Base-by-base conservation (phyloP, 2,797 vertebrate species). In the Enteromius paludinosus region DNA sequence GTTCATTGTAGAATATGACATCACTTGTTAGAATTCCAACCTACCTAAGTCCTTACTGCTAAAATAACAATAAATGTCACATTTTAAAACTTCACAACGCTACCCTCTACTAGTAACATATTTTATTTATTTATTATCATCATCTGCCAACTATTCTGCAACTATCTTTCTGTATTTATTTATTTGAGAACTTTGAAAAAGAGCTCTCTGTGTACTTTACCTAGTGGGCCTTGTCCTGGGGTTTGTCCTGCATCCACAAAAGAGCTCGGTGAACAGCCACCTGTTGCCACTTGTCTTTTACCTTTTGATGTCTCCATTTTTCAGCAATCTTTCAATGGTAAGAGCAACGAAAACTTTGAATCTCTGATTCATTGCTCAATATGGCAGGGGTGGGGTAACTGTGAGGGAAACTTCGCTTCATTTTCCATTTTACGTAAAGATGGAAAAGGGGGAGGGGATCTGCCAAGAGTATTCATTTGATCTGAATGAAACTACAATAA, bases 401-500 rank as follows among this genome's bases (percentile, higher is more conserved):
- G 59, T 45, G 20, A 75, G 52, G 20, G 45, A 80, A 77, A 81
- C 69, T 83, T 35, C 30, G 65, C 85, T 89, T 90, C 83, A 85
- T 90, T 92, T 92, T 91, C 88, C 87, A 88, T 88, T 91, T 89
- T 78, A 89, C 90, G 89, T 90, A 87, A 87, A 90, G 86, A 88
- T 86, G 90, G 88, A 90, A 90, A 92, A 82, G 43, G 38, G 81
- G 43, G 3, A 25, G 43, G 64, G 70, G 73, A 83, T 81, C 83
- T 86, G 90, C 89, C 91, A 92, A 82, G 82, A 75, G 70, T 83
- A 83, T 90, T 88, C 86, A 92, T 91, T 83, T 91, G 89, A 92
- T 93, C 89, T 88, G 86, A 92, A 90, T 85, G 85, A 85, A 89
- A 88, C 90, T 89, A 88, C 89, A 92, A 90, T 93, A 92, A 93